phyloP scores from a whole-genome alignment of 30 jellyfish, hydroid and myxozoan species.

The Chironex yamaguchii region DNA sequence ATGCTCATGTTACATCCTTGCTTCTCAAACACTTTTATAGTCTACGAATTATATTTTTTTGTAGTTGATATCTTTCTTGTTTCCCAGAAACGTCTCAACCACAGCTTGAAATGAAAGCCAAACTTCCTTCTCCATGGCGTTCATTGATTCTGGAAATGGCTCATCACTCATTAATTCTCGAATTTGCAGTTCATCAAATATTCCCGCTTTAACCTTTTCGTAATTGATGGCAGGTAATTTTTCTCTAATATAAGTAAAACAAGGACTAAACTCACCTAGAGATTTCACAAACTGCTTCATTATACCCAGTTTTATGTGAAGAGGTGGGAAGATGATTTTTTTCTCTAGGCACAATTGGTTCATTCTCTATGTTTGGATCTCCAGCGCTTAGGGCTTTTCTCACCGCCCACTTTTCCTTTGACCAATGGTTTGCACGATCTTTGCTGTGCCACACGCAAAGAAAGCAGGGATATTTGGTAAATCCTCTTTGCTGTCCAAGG shows the following conservation, averaged over 20 bases:
- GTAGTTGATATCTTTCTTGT: too few species aligned
- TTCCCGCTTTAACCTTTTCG: constrained; percentile 20
- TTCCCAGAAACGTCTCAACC: neutral
- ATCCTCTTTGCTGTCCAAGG: constrained; percentile 12
- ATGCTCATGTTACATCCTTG: too few species aligned
- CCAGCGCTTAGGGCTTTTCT: constrained; percentile 29
- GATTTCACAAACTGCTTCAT: constrained; percentile 29
- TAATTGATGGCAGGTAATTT: constrained; percentile 1
- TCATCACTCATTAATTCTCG: too few species aligned
- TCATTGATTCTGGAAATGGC: too few species aligned
- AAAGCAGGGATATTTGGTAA: constrained; percentile 9
- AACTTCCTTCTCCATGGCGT: constrained; percentile 2
- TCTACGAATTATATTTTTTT: too few species aligned
- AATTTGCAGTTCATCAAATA: constrained; percentile 1
- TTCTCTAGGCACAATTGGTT: constrained; percentile 37
- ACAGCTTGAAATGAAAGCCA: neutral
- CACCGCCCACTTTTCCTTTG: constrained; percentile 12
- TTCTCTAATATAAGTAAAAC: constrained; percentile 32
- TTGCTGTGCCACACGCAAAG: neutral
- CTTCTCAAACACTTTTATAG: too few species aligned
- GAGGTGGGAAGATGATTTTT: constrained; percentile 35
- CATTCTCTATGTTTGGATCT: constrained; percentile 2
- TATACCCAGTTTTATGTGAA: constrained; percentile 14
- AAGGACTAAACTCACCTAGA: constrained; percentile 13
- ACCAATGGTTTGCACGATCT: constrained; percentile 5